phyloP scores from a whole-genome alignment of 2,113 vertebrate genomes.

The Craseonycteris thonglongyai region DNA sequence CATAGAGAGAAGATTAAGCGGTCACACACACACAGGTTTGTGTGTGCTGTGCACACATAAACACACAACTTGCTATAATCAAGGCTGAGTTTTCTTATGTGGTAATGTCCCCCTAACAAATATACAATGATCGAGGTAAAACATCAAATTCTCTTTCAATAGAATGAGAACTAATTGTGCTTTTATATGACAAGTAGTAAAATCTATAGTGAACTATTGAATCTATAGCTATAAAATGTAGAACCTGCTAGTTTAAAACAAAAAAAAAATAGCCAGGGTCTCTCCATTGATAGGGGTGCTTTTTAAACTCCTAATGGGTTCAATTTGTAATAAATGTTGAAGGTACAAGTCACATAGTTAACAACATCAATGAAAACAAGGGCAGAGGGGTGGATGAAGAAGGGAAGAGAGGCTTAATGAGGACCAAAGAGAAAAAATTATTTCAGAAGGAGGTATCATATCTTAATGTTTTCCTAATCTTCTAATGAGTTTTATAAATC shows the following conservation, averaged over 20 bases:
- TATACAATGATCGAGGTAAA: constrained; percentile 55
- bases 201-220: constrained; percentile 74
- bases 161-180: constrained; percentile 73
- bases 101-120: constrained; percentile 55
- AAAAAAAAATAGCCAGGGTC: constrained; percentile 45
- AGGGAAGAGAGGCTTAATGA: neutral
- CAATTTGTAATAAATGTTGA: constrained; percentile 56
- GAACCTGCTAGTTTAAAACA: constrained; percentile 67
- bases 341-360: neutral
- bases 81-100: neutral
- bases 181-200: constrained; percentile 74
- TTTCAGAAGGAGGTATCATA: neutral
- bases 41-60: neutral
- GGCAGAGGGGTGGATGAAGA: neutral
- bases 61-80: neutral
- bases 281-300: constrained; percentile 48
- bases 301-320: constrained; percentile 63
- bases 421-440: neutral
- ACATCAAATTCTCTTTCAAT: constrained; percentile 67
- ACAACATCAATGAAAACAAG: neutral
- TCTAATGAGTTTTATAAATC: neutral
- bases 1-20: neutral
- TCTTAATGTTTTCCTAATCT: neutral
- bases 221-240: constrained; percentile 73
- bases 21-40: neutral